Base-by-base conservation (phyloP, 2,113 vertebrate species). In the Saguinus midas region DNA sequence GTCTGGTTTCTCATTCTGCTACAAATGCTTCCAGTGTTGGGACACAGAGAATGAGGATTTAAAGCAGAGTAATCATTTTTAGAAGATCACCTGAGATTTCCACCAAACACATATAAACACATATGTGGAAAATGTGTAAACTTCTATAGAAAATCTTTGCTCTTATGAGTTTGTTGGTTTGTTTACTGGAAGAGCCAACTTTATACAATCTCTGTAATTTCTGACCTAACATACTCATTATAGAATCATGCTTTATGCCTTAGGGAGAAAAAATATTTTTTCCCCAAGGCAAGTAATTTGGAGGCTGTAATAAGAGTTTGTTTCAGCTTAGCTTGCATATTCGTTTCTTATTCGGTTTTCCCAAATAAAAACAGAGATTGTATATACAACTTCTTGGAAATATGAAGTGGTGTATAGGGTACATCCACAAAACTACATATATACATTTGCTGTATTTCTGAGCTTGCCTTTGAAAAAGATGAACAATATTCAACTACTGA, bases 401-500 rank as follows among this genome's bases (percentile, higher is more conserved):
- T 13, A 75, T 45, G 27, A 17, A 58, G 80, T 55, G 14, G 25
- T 48, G 91, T 81, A 68, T 11, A 27, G 25, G 72, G 37, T 43
- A 85, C 35, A 90, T 20, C 18, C 48, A 78, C 57, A 84, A 96
- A 87, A 73, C 23, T 13, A 32, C 8, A 70, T 43, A n/a, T 76
- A 94, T 7, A 61, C 83, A 61, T 43, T 40, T 93, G 29, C 76
- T 93, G 29, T 92, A 90, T 73, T 87, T 94, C 84, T 81, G 88
- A 96, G 82, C 57, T 35, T 82, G 58, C 43, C 66, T 58, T 32
- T 88, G 85, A 96, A 92, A 97, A 84, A 92, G 76, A 93, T 82
- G 80, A 96, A 94, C 87, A 97, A 90, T 88, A 83, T 40, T 96
- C 91, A 95, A 95, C 40, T 23, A 79, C 96, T 97, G 95, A 98